These are phyloP conservation scores for Galago senegalensis DNA, from an alignment of 2,797 vertebrate species.

Conservation along the genomic window DNA sequence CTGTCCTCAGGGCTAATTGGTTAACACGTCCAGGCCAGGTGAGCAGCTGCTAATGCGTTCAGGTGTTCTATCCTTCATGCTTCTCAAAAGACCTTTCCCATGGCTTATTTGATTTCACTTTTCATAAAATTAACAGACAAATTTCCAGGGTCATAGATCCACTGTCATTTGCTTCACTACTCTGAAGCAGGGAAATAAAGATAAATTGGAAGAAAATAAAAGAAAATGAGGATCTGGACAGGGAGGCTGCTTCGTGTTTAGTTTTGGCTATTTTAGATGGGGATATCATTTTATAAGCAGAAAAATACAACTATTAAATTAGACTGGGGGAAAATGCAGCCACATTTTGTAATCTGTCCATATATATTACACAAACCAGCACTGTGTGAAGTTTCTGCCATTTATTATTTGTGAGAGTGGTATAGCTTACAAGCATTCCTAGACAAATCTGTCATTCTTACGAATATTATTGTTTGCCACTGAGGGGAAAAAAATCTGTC, in stretches of 20 bases:
- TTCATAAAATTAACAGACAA: background rate
- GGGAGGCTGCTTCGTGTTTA: background rate
- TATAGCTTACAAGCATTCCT: slow-evolving; percentile 1
- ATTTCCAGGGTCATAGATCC: background rate
- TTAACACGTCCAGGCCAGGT: background rate
- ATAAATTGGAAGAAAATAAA: slow-evolving; percentile 69
- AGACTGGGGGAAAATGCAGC: background rate
- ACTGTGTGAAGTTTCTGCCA: background rate
- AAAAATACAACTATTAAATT: slow-evolving; percentile 30
- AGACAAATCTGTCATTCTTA: background rate
- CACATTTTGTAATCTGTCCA: background rate
- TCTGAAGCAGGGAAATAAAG: slow-evolving; percentile 61
- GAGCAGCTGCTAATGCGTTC: background rate
- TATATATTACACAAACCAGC: background rate
- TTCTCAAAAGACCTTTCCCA: background rate
- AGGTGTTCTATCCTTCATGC: background rate
- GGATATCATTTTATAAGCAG: slow-evolving; percentile 35
- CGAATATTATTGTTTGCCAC: background rate
- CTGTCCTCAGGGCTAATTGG: background rate
- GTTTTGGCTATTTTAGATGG: background rate
- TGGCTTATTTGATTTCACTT: background rate
- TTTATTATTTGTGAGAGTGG: background rate
- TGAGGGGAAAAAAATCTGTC: background rate
- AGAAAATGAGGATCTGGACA: background rate
- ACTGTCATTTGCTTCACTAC: slow-evolving; percentile 18